These are phyloP conservation scores for Baryphthengus martii DNA, from an alignment of 2,113 vertebrate species.

Conservation along the genomic window DNA sequence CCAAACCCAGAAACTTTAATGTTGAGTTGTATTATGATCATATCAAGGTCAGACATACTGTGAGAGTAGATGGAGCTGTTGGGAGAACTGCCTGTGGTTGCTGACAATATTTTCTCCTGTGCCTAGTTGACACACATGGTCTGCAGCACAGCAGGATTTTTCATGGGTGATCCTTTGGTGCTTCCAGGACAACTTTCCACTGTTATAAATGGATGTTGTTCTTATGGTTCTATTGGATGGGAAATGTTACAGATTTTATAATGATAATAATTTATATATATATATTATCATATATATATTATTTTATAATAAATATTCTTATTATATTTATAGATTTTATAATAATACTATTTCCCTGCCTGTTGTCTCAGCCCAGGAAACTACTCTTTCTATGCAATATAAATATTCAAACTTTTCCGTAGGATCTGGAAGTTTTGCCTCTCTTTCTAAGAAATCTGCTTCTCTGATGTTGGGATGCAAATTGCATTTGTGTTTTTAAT, in stretches of 20 bases:
- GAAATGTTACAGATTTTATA: background rate
- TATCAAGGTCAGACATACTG: background rate
- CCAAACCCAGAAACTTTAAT: background rate
- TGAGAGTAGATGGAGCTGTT: background rate
- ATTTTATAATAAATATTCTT: too few relatives aligned
- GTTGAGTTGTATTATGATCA: background rate
- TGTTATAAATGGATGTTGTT: background rate
- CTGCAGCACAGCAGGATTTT: background rate
- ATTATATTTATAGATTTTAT: background rate
- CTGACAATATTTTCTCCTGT: background rate
- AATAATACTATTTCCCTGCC: background rate
- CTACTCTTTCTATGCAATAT: background rate
- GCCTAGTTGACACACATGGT: too few relatives aligned
- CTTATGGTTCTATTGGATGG: background rate
- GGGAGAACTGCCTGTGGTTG: background rate
- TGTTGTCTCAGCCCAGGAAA: background rate
- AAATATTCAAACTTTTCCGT: background rate
- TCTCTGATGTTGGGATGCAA: background rate
- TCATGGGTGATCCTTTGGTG: background rate
- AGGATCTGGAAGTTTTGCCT: background rate
- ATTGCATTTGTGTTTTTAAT: background rate
- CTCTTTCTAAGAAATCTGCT: background rate
- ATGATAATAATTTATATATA: background rate
- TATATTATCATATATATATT: too few relatives aligned
- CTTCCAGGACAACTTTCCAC: background rate